A percentile compares a stretch with the other conserved stretches of the same genome.
Evolutionary conservation across 2,113 vertebrate genomes (phyloP).

Genomic region (Onychostoma macrolepis): DNA sequence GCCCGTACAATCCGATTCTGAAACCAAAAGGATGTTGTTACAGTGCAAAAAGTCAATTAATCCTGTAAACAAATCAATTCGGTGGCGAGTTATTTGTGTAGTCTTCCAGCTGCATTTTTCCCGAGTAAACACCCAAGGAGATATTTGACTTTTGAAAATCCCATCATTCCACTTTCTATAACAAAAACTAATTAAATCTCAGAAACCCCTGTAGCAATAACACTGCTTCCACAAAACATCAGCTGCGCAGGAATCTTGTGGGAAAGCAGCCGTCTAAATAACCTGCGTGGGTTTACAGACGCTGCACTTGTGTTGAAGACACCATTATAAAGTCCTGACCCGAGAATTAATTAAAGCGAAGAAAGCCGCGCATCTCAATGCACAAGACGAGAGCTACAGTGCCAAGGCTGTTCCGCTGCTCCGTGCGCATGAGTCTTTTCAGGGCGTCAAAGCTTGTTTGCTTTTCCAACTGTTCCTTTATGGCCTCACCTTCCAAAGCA

Average conservation of each 20-base stretch:
- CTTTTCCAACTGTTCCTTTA: constrained; percentile 72
- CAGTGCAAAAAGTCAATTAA: constrained; percentile 44
- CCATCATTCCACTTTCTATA: constrained; percentile 56
- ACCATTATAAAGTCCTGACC: constrained; percentile 57
- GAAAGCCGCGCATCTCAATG: constrained; percentile 54
- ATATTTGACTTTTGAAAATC: constrained; percentile 61
- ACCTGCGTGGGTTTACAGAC: constrained; percentile 49
- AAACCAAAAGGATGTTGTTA: constrained; percentile 16
- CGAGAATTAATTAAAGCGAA: constrained; percentile 56
- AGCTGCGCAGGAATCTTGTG: constrained; percentile 47
- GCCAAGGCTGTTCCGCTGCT: background rate
- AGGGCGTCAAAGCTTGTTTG: constrained; percentile 71
- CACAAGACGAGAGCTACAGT: background rate
- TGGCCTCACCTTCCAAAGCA: constrained; percentile 63
- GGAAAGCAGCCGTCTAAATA: constrained; percentile 46
- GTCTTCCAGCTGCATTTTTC: constrained; percentile 20
- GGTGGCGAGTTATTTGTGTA: constrained; percentile 25
- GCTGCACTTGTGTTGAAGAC: constrained; percentile 55
- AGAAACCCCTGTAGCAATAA: constrained; percentile 59
- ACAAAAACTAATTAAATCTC: constrained; percentile 64
- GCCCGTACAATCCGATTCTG: background rate
- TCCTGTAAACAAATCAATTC: constrained; percentile 28
- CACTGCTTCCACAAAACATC: constrained; percentile 52
- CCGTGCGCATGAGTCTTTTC: constrained; percentile 60
- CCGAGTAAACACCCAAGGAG: constrained; percentile 44